phyloP scores from a whole-genome alignment of 2,888 invertebrate species.

The Toxonevra muliebris region DNA sequence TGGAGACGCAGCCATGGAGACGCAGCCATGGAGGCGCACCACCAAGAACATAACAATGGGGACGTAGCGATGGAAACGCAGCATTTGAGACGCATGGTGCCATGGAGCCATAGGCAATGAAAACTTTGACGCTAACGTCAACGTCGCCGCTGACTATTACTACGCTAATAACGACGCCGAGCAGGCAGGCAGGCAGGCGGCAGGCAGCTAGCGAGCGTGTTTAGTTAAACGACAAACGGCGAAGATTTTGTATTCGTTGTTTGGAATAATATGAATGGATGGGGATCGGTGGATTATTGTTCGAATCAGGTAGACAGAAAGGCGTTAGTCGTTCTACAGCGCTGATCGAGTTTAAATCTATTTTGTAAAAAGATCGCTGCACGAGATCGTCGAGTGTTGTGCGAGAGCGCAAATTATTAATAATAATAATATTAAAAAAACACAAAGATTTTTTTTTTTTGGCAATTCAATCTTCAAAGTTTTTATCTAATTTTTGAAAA shows the following conservation, averaged over 20 bases:
- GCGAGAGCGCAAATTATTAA: too few relatives aligned
- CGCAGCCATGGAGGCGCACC: too few relatives aligned
- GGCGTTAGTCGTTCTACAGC: constrained; percentile 67
- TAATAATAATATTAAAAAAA: too few relatives aligned
- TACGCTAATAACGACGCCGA: constrained; percentile 23
- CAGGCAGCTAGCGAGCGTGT: constrained; percentile 8
- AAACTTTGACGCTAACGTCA: constrained; percentile 15
- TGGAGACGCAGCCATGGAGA: too few relatives aligned
- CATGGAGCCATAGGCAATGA: constrained; percentile 10
- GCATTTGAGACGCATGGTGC: neutral
- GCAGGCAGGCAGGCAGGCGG: constrained; percentile 24
- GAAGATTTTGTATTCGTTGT: constrained; percentile 24
- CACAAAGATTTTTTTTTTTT: too few relatives aligned
- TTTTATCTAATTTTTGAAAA: too few relatives aligned
- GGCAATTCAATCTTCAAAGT: too few relatives aligned
- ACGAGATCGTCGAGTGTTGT: constrained; percentile 10
- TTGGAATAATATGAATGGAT: constrained; percentile 38
- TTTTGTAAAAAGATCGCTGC: constrained; percentile 51
- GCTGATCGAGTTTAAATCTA: constrained; percentile 66
- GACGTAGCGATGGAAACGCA: neutral
- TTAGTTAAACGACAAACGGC: neutral
- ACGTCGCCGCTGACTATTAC: constrained; percentile 22
- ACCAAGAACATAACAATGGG: neutral
- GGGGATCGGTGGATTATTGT: constrained; percentile 43
- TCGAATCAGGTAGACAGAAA: constrained; percentile 66